These are phyloP conservation scores for Entomyzon cyanotis DNA, from an alignment of 2,113 vertebrate genomes.

Conservation along the genomic window DNA sequence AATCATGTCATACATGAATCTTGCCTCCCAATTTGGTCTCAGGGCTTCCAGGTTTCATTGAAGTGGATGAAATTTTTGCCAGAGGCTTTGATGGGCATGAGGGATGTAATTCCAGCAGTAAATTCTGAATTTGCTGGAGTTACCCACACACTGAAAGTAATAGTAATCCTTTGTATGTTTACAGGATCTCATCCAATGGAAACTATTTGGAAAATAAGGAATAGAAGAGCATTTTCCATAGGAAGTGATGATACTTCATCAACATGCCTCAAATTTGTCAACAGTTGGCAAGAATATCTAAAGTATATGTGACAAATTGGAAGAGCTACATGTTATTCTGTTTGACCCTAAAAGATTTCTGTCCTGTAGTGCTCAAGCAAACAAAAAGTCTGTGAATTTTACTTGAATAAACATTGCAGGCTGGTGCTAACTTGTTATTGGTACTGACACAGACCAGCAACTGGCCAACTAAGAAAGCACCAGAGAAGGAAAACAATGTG, in stretches of 20 bases:
- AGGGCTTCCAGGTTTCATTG: background rate
- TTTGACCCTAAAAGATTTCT: background rate
- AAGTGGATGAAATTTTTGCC: background rate
- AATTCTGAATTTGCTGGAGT: background rate
- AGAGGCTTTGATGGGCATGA: background rate
- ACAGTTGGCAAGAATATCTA: background rate
- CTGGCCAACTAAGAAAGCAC: conserved; percentile 6
- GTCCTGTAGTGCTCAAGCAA: conserved; percentile 19
- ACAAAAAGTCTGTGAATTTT: conserved; percentile 46
- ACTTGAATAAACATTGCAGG: conserved; percentile 39
- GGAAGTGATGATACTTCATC: background rate
- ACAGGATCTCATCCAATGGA: background rate
- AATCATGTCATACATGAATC: background rate
- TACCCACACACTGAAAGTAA: rapidly evolving
- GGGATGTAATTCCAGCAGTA: background rate
- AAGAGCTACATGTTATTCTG: background rate
- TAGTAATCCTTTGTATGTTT: background rate
- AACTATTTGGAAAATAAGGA: background rate
- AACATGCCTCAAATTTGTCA: background rate
- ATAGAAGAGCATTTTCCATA: background rate
- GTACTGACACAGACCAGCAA: conserved; percentile 23
- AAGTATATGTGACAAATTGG: background rate
- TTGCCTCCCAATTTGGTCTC: background rate
- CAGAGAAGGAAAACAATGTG: conserved; percentile 41
- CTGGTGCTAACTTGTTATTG: conserved; percentile 46